Conservation (phyloP, 92 coral and sea anemone genomes). For the Porites lobata region DNA sequence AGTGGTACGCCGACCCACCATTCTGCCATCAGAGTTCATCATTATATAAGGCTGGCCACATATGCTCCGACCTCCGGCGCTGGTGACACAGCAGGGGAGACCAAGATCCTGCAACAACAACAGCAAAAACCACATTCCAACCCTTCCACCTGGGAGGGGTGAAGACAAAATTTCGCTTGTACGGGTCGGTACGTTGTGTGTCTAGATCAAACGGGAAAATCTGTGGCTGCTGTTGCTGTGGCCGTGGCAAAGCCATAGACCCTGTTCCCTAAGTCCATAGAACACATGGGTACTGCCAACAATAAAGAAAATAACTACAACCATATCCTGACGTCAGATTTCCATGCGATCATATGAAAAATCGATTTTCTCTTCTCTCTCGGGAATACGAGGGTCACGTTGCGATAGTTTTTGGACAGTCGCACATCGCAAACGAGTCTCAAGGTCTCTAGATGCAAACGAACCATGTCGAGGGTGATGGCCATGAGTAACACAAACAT, state of each 20-base stretch:
- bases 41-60: not conserved
- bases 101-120: not conserved
- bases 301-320: not conserved
- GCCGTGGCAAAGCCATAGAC: too few relatives aligned
- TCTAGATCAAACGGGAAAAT: too few relatives aligned
- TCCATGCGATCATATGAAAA: slow-evolving; percentile 26
- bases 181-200: too few relatives aligned
- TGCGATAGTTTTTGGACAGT: not conserved
- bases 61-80: not conserved
- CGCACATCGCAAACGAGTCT: not conserved
- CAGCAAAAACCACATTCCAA: not conserved
- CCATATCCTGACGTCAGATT: slow-evolving; percentile 24
- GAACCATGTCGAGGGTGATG: slow-evolving; percentile 4
- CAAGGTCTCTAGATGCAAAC: slow-evolving; percentile 15
- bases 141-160: not conserved
- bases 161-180: not conserved
- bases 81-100: not conserved
- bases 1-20: not conserved
- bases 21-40: not conserved
- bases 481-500: slow-evolving; percentile 14
- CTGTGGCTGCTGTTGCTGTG: too few relatives aligned
- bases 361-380: not conserved
- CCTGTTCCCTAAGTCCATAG: not conserved
- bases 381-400: not conserved
- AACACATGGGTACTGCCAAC: not conserved